Percentiles rank a stretch among this genome's conserved stretches.
phyloP scores from a whole-genome alignment of 2,888 invertebrate species.

The Leptinotarsa haldemani region DNA sequence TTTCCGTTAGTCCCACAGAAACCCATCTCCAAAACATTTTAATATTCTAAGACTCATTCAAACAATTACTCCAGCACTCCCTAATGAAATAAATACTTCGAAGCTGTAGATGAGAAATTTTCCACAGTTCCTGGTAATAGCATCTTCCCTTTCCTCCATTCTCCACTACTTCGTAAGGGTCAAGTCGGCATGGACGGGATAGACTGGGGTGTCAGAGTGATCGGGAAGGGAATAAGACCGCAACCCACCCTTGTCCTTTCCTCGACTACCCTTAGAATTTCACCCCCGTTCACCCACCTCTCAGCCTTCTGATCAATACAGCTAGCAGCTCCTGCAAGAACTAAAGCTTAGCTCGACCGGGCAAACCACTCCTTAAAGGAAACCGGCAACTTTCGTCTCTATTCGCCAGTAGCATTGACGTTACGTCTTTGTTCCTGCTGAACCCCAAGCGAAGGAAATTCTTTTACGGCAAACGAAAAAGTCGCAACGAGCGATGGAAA shows the following conservation, averaged over 20 bases:
- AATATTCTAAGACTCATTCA: neutral
- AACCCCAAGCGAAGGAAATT: slow-evolving; percentile 38
- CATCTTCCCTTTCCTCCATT: slow-evolving; percentile 45
- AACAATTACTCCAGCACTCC: neutral
- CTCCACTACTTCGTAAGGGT: slow-evolving; percentile 52
- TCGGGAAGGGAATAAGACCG: slow-evolving; percentile 65
- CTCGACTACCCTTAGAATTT: slow-evolving; percentile 64
- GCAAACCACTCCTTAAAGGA: slow-evolving; percentile 65
- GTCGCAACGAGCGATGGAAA: slow-evolving; percentile 43
- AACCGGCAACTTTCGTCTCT: slow-evolving; percentile 56
- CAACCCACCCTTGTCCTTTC: slow-evolving; percentile 66
- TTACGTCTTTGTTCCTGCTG: slow-evolving; percentile 53
- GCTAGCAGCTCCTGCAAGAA: slow-evolving; percentile 67
- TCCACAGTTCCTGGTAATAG: slow-evolving; percentile 30
- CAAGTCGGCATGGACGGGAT: slow-evolving; percentile 54
- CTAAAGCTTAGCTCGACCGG: slow-evolving; percentile 67
- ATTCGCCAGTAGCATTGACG: slow-evolving; percentile 49
- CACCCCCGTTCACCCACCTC: slow-evolving; percentile 54
- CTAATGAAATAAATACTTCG: slow-evolving; percentile 30
- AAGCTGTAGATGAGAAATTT: slow-evolving; percentile 24
- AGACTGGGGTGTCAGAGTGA: slow-evolving; percentile 31
- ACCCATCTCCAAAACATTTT: neutral
- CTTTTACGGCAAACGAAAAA: slow-evolving; percentile 50
- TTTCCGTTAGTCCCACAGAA: neutral
- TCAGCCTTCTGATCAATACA: slow-evolving; percentile 65